Conservation (phyloP, 2,113 vertebrate genomes). For the human region GRCh38 chr7:29217001-29217500, state of each 20-base stretch:
- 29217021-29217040: neutral
- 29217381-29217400: neutral
- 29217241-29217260: constrained; percentile 77
- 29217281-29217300: constrained; percentile 50
- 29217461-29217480: neutral
- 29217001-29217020: neutral
- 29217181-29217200: constrained; percentile 73
- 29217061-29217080: constrained; percentile 27
- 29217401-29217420: neutral
- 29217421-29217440: neutral
- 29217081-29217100: constrained; percentile 35
- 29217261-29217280: constrained; percentile 62
- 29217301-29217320: constrained; percentile 68
- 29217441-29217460: neutral
- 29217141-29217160: constrained; percentile 77
- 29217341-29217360: neutral
- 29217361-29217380: neutral
- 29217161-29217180: constrained; percentile 77
- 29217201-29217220: constrained; percentile 75
- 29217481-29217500: neutral
- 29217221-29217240: constrained; percentile 66
- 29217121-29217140: constrained; percentile 60
- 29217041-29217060: constrained; percentile 25
- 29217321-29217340: neutral
- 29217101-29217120: constrained; percentile 53